A percentile compares a stretch with the other conserved stretches of the same genome.
These are phyloP conservation scores for Belonocnema kinseyi DNA, from an alignment of 1,140 invertebrate species.

Conservation along the genomic window DNA sequence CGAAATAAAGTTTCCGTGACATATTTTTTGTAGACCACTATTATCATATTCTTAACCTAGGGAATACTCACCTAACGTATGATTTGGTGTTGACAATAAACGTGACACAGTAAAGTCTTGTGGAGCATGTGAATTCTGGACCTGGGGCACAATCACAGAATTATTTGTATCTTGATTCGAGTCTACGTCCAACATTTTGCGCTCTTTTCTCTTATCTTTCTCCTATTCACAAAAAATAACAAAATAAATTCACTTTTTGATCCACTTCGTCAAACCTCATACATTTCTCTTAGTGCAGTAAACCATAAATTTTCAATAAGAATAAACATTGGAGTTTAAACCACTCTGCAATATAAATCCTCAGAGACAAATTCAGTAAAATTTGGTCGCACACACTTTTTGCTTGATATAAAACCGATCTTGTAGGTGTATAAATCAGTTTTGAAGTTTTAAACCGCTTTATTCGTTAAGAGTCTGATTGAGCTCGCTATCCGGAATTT, in stretches of 20 bases:
- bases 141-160: slow-evolving; percentile 60
- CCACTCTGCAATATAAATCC: neutral
- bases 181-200: slow-evolving; percentile 61
- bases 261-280: neutral
- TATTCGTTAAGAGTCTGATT: neutral
- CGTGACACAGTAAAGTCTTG: slow-evolving; percentile 74
- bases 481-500: neutral
- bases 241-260: neutral
- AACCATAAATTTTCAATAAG: neutral
- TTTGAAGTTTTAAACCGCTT: slow-evolving; percentile 24
- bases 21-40: too few species aligned
- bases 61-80: slow-evolving; percentile 64
- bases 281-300: neutral
- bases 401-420: neutral
- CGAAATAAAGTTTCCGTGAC: too few species aligned
- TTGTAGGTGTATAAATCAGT: slow-evolving; percentile 4
- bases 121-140: slow-evolving; percentile 64
- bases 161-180: slow-evolving; percentile 51
- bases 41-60: neutral
- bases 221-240: slow-evolving; percentile 32
- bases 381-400: neutral
- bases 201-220: slow-evolving; percentile 22
- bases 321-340: too few species aligned
- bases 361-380: neutral
- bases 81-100: slow-evolving; percentile 65